Evolutionary conservation across 1,140 invertebrate species (phyloP).

Genomic region (Drosophila pandora): DNA sequence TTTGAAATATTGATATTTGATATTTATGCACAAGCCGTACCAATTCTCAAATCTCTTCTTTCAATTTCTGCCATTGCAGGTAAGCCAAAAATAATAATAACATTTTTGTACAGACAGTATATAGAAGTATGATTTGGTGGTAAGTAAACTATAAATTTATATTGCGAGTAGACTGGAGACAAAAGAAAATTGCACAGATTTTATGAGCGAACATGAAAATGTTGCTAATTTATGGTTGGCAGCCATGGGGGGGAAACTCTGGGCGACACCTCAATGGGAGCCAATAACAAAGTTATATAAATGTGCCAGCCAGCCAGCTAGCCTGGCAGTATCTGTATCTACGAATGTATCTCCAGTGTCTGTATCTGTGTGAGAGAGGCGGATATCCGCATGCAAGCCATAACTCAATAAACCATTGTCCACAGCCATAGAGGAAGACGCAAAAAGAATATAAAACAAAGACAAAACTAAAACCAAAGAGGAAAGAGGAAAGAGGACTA

Average conservation of each 20-base stretch:
- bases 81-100: slow-evolving; percentile 52
- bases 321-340: slow-evolving; percentile 10
- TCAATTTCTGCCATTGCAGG: slow-evolving; percentile 55
- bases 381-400: slow-evolving; percentile 81
- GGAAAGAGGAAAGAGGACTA: slow-evolving; percentile 2
- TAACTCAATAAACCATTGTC: slow-evolving; percentile 81
- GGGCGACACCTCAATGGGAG: slow-evolving; percentile 63
- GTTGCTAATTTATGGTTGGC: slow-evolving; percentile 72
- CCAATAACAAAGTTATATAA: slow-evolving; percentile 73
- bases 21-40: slow-evolving; percentile 33
- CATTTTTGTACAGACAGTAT: background rate
- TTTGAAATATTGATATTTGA: slow-evolving; percentile 44
- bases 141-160: slow-evolving; percentile 57
- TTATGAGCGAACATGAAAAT: slow-evolving; percentile 72
- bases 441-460: slow-evolving; percentile 73
- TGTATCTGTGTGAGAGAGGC: slow-evolving; percentile 42
- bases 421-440: slow-evolving; percentile 57
- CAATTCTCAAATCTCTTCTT: slow-evolving; percentile 38
- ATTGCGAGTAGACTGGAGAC: slow-evolving; percentile 13
- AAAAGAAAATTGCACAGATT: slow-evolving; percentile 50
- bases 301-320: slow-evolving; percentile 26
- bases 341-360: slow-evolving; percentile 6
- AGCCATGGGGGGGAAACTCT: slow-evolving; percentile 20
- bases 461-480: slow-evolving; percentile 54
- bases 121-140: background rate